These are phyloP conservation scores for Hydraecia micacea DNA, from an alignment of 2,888 invertebrate species.

Conservation along the genomic window DNA sequence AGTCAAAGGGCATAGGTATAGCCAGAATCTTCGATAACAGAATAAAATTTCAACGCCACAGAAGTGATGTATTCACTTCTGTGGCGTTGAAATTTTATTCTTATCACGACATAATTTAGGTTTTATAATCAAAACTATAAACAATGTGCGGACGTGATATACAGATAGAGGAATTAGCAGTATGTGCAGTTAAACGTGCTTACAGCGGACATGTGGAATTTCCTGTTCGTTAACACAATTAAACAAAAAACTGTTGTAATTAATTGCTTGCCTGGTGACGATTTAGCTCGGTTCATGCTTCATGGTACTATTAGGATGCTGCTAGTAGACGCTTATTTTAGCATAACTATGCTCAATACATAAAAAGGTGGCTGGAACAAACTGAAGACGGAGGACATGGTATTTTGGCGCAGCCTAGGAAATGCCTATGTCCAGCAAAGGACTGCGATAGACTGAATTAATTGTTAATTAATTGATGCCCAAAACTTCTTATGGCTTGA, in stretches of 20 bases:
- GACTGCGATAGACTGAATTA: neutral
- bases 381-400: neutral
- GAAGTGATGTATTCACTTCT: too few species aligned
- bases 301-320: neutral
- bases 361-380: neutral
- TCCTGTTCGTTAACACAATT: slow-evolving; percentile 61
- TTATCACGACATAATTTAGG: neutral
- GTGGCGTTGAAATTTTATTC: too few species aligned
- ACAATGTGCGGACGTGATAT: slow-evolving; percentile 65
- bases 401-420: too few species aligned
- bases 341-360: neutral
- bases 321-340: neutral
- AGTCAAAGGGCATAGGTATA: too few species aligned
- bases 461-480: neutral
- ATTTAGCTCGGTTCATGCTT: neutral
- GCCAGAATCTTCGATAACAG: neutral
- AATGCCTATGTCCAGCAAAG: neutral
- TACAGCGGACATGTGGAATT: slow-evolving; percentile 53
- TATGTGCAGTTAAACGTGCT: slow-evolving; percentile 44
- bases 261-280: slow-evolving; percentile 22
- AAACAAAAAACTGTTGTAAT: slow-evolving; percentile 42
- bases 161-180: slow-evolving; percentile 59
- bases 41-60: slow-evolving; percentile 1
- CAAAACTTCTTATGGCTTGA: neutral
- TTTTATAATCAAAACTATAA: slow-evolving; percentile 31